These are phyloP conservation scores for Eulacestoma nigropectus DNA, from an alignment of 2,113 vertebrate genomes.

Conservation along the genomic window DNA sequence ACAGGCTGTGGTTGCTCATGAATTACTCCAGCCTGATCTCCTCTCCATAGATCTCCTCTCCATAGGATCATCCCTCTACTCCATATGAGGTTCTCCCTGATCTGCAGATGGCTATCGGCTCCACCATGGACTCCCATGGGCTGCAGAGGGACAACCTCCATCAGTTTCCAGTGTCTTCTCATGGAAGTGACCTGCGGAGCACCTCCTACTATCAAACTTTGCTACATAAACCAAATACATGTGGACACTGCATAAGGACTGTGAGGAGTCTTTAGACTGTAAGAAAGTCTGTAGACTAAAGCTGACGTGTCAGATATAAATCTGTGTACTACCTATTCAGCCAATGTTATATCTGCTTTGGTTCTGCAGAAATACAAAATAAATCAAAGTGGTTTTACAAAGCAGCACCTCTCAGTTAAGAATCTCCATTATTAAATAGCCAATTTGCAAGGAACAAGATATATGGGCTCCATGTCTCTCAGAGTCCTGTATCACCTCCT, in stretches of 20 bases:
- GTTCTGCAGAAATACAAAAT: background rate
- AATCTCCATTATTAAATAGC: background rate
- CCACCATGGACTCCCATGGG: background rate
- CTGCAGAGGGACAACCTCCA: background rate
- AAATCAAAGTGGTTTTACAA: background rate
- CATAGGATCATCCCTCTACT: background rate
- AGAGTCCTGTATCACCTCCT: background rate
- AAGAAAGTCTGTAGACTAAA: background rate
- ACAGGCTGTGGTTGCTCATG: background rate
- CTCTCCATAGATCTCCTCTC: too few species aligned
- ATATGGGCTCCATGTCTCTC: background rate
- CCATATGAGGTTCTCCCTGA: background rate
- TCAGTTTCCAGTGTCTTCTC: background rate
- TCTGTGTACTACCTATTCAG: background rate
- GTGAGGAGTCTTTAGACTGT: background rate
- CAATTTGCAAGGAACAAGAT: background rate
- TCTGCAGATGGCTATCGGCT: rapidly evolving
- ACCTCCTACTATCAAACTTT: background rate
- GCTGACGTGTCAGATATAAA: background rate
- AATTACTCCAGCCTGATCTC: background rate
- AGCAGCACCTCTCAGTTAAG: background rate
- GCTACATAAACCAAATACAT: background rate
- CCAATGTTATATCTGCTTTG: background rate
- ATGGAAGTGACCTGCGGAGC: background rate
- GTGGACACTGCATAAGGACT: rapidly evolving